phyloP scores from a whole-genome alignment of 23 tunicate species.

The Styela clava region DNA sequence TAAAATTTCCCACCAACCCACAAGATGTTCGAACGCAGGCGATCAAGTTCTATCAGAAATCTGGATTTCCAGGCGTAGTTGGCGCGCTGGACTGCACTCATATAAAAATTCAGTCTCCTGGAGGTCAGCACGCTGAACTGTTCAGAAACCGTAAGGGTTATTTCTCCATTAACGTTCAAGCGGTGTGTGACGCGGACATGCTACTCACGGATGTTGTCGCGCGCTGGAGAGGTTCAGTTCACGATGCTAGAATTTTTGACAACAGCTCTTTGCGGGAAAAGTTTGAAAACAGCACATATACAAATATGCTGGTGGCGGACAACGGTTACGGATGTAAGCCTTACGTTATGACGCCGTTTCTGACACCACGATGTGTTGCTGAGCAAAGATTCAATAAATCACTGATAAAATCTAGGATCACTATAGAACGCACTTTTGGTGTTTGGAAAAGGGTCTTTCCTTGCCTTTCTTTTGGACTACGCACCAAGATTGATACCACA shows the following conservation, averaged over 20 bases:
- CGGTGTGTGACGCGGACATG: slow-evolving; percentile 31
- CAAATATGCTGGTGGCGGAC: slow-evolving; percentile 48
- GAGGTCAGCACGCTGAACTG: slow-evolving; percentile 42
- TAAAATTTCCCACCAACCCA: slow-evolving; percentile 29
- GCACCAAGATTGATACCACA: slow-evolving; percentile 30
- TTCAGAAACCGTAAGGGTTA: slow-evolving; percentile 38
- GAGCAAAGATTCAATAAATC: slow-evolving; percentile 35
- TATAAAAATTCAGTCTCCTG: slow-evolving; percentile 44
- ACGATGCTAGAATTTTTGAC: slow-evolving; percentile 55
- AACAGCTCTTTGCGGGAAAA: slow-evolving; percentile 20
- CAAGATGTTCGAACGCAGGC: neutral
- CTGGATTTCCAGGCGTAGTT: slow-evolving; percentile 40
- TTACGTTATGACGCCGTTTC: slow-evolving; percentile 56
- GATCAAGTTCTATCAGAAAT: slow-evolving; percentile 9
- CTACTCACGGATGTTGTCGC: slow-evolving; percentile 40
- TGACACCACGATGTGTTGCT: slow-evolving; percentile 13
- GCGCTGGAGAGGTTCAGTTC: slow-evolving; percentile 69
- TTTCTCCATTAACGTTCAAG: slow-evolving; percentile 61
- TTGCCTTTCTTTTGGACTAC: slow-evolving; percentile 27
- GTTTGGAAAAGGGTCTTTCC: slow-evolving; percentile 50
- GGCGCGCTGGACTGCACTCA: slow-evolving; percentile 60
- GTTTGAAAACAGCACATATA: slow-evolving; percentile 33
- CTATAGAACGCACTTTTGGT: slow-evolving; percentile 35
- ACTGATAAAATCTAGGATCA: slow-evolving; percentile 39
- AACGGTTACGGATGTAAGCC: slow-evolving; percentile 41